Evolutionary conservation across 2,888 invertebrate species (phyloP), one percentile per base, ranked within the genome.

Genomic region (Drosophila robusta): DNA sequence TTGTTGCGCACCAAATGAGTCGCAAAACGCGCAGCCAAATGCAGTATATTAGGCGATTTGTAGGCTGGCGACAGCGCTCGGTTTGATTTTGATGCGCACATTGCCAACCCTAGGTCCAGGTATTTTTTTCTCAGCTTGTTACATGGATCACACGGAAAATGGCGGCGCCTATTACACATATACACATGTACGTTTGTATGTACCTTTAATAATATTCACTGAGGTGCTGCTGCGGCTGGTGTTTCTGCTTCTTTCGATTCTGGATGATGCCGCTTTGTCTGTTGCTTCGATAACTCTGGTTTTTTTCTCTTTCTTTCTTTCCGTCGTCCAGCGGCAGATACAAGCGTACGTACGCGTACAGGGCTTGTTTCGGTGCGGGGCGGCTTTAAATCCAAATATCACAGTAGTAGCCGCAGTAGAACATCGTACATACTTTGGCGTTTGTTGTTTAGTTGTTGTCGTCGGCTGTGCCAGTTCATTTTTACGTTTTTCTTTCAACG

Each of bases 121-220:
- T 79, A 29, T 61, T 78, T 71, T 63, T 65, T 56, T 62, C 62
- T 75, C 70, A 64, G 86, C 68, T 83, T 70, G 77, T 81, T 81
- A 86, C 80, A 81, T 86, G 83, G 86, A 76, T 78, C 75, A 61
- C 84, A 84, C 84, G 76, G 71, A 81, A 81, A 84, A 81, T 81
- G 81, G 81, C 81, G 81, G 87, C 84, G 87, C 80, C 84, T 75
- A 71, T 83, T 80, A 87, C 80, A 87, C 76, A 69, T 62, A 70
- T 63, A 69, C 67, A 60, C 51, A 64, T 52, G 50, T 52, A n/a
- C 41, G 57, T 46, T 49, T 77, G 68, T 69, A 80, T 80, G 74
- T 87, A 87, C 87, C 81, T 82, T 80, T 69, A 84, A 77, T 72
- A 80, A 80, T 84, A 83, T 82, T 82, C 80, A 82, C 84, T 69